Conservation (phyloP, 2,797 vertebrate species). For the Phrynocephalus vlangalii region DNA sequence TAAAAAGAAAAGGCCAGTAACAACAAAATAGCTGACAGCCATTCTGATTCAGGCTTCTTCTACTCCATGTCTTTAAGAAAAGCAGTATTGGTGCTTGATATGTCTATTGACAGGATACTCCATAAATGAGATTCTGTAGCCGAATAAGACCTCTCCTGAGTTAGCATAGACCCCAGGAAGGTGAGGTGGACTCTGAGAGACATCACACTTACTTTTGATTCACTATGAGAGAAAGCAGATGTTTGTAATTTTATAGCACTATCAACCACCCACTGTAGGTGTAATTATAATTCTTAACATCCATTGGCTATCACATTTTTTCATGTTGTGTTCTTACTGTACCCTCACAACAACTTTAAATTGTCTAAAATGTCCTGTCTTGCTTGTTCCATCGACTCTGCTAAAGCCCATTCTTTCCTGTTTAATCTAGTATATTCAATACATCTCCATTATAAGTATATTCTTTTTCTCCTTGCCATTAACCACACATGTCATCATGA, state of each 20-base stretch:
- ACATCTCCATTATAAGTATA: too few species aligned
- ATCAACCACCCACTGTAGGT: not conserved
- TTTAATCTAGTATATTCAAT: too few species aligned
- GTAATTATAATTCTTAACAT: not conserved
- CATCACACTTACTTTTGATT: not conserved
- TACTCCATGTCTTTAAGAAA: not conserved
- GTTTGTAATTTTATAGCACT: not conserved
- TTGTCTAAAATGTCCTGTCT: not conserved
- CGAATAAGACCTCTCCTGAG: not conserved
- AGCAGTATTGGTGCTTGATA: not conserved
- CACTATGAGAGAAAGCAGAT: not conserved
- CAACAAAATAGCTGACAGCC: too few species aligned
- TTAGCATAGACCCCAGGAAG: not conserved
- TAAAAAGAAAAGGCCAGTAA: not conserved
- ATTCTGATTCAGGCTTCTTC: too few species aligned
- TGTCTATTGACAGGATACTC: not conserved
- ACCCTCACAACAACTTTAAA: not conserved
- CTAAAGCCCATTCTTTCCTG: too few species aligned
- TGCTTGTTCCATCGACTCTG: too few species aligned
- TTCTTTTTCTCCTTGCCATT: too few species aligned
- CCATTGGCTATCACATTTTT: too few species aligned
- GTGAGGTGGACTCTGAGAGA: not conserved
- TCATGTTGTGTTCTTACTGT: not conserved
- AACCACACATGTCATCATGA: too few species aligned
- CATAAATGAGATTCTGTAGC: not conserved